A percentile compares a stretch with the other conserved stretches of the same genome.
Conservation (phyloP, 2,888 invertebrate genomes). For the Onchidella celtica region DNA sequence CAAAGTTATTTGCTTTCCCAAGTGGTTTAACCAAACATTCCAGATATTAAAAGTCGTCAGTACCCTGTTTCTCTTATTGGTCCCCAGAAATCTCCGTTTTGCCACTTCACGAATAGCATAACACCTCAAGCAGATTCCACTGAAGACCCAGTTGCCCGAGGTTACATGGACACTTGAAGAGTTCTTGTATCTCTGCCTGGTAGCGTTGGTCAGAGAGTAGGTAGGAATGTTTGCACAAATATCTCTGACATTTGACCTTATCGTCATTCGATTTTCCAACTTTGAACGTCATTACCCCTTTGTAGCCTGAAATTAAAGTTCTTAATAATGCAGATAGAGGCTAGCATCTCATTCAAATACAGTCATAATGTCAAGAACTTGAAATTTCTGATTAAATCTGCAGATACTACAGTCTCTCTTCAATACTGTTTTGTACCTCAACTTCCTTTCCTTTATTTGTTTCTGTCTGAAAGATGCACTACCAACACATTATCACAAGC, state of each 20-base stretch:
- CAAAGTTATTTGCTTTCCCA: too few species aligned
- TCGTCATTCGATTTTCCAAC: background rate
- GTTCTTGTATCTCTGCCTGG: conserved; percentile 10
- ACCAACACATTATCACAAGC: too few species aligned
- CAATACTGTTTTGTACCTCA: too few species aligned
- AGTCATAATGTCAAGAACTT: too few species aligned
- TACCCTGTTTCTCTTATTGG: conserved; percentile 26
- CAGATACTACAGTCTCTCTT: too few species aligned
- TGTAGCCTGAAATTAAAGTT: conserved; percentile 12
- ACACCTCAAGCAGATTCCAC: conserved; percentile 10
- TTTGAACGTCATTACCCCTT: background rate
- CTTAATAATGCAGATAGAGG: too few species aligned
- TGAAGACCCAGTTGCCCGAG: background rate
- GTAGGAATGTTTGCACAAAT: conserved; percentile 10
- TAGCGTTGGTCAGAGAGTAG: background rate
- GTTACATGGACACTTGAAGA: conserved; percentile 2
- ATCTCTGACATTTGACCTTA: background rate
- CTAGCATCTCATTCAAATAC: too few species aligned
- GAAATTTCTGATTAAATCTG: too few species aligned
- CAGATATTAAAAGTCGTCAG: too few species aligned
- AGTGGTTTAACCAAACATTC: too few species aligned
- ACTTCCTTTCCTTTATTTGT: too few species aligned
- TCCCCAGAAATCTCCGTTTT: background rate
- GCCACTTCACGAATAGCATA: background rate
- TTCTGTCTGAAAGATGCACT: too few species aligned